Percentiles rank a stretch among this genome's conserved stretches.
These are phyloP conservation scores for Streptopelia turtur DNA, from an alignment of 2,797 vertebrate species.

Conservation along the genomic window DNA sequence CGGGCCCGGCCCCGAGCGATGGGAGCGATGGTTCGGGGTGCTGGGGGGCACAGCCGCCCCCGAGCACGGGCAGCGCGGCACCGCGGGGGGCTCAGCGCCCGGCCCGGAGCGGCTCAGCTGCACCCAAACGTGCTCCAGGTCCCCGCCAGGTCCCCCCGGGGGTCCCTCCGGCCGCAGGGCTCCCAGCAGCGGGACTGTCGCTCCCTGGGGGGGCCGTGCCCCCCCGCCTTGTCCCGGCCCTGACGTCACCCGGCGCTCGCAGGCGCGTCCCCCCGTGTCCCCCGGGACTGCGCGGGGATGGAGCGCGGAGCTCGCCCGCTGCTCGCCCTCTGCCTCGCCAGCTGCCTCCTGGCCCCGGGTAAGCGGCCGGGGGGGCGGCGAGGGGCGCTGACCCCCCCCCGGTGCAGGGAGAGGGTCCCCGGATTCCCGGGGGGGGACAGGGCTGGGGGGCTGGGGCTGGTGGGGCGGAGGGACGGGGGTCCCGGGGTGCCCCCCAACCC, in stretches of 20 bases:
- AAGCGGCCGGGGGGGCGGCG: background rate
- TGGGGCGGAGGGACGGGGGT: background rate
- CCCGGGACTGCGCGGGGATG: background rate
- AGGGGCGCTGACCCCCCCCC: background rate
- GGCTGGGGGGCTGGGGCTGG: background rate
- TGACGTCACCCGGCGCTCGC: background rate
- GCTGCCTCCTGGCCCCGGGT: background rate
- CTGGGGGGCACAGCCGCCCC: background rate
- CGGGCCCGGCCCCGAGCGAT: background rate
- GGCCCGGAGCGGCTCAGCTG: background rate
- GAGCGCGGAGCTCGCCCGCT: background rate
- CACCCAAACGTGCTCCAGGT: fast-evolving
- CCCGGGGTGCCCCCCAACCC: background rate
- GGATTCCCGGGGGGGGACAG: background rate
- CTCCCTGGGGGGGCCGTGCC: background rate
- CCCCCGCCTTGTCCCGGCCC: background rate
- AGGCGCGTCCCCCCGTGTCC: background rate
- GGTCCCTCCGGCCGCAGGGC: background rate
- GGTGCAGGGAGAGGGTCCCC: too few relatives aligned
- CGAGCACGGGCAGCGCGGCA: background rate
- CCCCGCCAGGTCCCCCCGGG: background rate
- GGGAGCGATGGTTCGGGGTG: too few relatives aligned
- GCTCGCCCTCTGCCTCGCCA: background rate
- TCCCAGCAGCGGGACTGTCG: fast-evolving
- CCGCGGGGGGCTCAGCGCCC: background rate